These are phyloP conservation scores for Cochlearius cochlearius DNA, from an alignment of 2,113 vertebrate species.

Conservation along the genomic window DNA sequence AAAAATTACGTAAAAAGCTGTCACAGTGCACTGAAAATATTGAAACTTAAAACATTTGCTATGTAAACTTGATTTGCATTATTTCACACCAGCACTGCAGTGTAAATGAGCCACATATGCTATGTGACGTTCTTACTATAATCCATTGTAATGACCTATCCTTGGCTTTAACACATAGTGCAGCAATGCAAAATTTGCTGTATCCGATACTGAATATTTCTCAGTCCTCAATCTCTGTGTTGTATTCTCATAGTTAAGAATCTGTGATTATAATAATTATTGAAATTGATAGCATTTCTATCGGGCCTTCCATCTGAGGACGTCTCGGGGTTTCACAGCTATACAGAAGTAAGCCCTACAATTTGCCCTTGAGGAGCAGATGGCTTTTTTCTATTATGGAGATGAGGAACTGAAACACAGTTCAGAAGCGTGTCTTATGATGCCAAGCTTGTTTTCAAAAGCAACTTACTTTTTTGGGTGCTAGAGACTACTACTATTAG, in stretches of 20 bases:
- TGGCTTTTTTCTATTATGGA: constrained; percentile 33
- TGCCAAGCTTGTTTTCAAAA: not conserved
- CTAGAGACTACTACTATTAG: not conserved
- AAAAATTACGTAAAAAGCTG: not conserved
- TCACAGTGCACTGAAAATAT: not conserved
- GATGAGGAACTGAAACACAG: not conserved
- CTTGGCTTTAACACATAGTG: not conserved
- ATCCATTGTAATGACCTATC: constrained; percentile 8
- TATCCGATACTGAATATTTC: not conserved
- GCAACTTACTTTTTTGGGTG: not conserved
- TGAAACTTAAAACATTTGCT: not conserved
- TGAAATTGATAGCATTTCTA: constrained; percentile 17
- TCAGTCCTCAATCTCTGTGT: not conserved
- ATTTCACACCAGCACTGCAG: constrained; percentile 8
- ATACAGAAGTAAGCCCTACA: constrained; percentile 40
- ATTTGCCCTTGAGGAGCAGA: constrained; percentile 42
- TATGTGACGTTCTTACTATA: not conserved
- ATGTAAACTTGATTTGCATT: not conserved
- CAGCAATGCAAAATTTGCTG: not conserved
- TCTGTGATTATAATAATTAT: constrained; percentile 31
- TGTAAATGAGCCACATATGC: not conserved
- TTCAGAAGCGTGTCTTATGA: not conserved
- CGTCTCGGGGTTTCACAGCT: not conserved
- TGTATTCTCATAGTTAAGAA: not conserved
- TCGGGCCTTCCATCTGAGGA: not conserved